phyloP scores from a whole-genome alignment of 2,113 vertebrate species.

The Engraulis encrasicolus region DNA sequence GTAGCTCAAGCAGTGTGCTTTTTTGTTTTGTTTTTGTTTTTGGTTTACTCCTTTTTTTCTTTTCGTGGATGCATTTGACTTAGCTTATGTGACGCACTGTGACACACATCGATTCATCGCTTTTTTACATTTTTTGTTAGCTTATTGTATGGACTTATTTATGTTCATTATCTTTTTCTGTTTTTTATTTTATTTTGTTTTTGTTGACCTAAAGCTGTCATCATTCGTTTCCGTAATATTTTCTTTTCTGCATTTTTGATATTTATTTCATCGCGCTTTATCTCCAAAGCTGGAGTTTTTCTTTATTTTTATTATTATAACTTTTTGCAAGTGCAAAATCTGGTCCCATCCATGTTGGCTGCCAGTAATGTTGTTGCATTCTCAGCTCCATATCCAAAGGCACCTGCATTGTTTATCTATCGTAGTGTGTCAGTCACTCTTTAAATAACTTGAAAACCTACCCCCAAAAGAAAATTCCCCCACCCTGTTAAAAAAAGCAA shows the following conservation, averaged over 20 bases:
- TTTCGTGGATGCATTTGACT: slow-evolving; percentile 72
- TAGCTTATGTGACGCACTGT: slow-evolving; percentile 22
- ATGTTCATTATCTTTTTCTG: slow-evolving; percentile 36
- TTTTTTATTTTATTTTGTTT: slow-evolving; percentile 27
- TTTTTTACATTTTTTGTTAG: slow-evolving; percentile 50
- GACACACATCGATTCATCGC: slow-evolving; percentile 70
- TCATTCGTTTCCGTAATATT: slow-evolving; percentile 28
- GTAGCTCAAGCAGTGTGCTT: slow-evolving; percentile 66
- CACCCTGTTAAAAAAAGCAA: neutral
- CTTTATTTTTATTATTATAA: no score
- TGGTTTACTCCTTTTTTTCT: slow-evolving; percentile 54
- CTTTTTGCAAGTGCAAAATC: slow-evolving; percentile 73
- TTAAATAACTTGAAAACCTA: neutral
- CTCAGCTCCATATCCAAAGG: slow-evolving; percentile 79
- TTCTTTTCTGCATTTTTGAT: slow-evolving; percentile 39
- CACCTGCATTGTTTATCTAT: slow-evolving; percentile 90
- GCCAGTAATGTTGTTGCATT: slow-evolving; percentile 84
- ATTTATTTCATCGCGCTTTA: slow-evolving; percentile 66
- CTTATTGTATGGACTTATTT: slow-evolving; percentile 34
- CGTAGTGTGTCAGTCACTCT: neutral
- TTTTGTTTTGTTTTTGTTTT: slow-evolving; percentile 51
- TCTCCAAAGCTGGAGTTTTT: slow-evolving; percentile 78
- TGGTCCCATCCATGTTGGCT: slow-evolving; percentile 90
- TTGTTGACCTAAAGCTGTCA: slow-evolving; percentile 25
- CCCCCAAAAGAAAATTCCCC: neutral